Percentiles rank a stretch among this genome's conserved stretches.
Conservation (phyloP, 2,113 vertebrate genomes). For the Dasypus novemcinctus region DNA sequence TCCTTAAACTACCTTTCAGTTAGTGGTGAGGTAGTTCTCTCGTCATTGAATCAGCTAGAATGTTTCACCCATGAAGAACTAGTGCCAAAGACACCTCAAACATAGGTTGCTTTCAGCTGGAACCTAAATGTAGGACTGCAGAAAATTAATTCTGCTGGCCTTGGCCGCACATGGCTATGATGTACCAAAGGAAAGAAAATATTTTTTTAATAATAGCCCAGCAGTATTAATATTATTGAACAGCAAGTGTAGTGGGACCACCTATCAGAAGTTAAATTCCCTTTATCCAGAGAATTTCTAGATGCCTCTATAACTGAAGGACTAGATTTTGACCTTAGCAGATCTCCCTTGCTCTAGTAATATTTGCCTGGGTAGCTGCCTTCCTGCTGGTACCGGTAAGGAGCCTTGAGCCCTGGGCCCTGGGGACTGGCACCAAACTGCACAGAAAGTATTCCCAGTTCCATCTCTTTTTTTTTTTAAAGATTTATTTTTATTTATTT, state of each 20-base stretch:
- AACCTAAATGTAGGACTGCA: constrained; percentile 1
- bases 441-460: not conserved
- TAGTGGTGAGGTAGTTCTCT: not conserved
- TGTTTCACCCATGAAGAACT: not conserved
- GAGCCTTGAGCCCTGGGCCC: not conserved
- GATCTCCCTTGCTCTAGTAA: not conserved
- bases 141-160: not conserved
- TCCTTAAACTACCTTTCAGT: not conserved
- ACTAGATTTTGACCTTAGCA: not conserved
- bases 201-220: not conserved
- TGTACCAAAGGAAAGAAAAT: not conserved
- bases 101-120: not conserved
- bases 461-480: no score
- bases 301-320: not conserved
- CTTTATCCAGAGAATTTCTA: constrained; percentile 8
- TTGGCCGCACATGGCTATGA: not conserved
- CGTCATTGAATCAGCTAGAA: not conserved
- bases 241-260: not conserved
- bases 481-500: no score
- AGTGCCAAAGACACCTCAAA: not conserved
- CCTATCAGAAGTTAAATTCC: not conserved
- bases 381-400: not conserved
- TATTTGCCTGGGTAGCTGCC: not conserved
- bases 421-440: not conserved
- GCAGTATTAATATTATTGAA: not conserved